These are phyloP conservation scores for Ceyx melanurus DNA, from an alignment of 2,113 vertebrate genomes.

Conservation along the genomic window DNA sequence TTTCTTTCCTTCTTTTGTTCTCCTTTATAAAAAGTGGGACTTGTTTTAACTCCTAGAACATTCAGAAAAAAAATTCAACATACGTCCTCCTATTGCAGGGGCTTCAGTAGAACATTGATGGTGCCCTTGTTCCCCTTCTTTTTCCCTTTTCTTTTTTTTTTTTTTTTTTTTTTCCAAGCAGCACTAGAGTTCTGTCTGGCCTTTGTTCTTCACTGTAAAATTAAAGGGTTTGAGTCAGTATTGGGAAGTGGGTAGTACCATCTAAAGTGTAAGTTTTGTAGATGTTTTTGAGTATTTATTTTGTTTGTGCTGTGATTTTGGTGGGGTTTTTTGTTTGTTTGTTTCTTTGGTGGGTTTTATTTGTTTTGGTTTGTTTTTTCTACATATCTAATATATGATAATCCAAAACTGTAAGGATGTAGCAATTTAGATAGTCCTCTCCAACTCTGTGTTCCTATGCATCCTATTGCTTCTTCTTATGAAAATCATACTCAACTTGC, in stretches of 20 bases:
- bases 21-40: background rate
- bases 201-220: background rate
- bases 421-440: background rate
- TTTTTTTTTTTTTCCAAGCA: background rate
- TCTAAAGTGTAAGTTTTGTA: background rate
- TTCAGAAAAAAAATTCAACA: background rate
- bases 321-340: background rate
- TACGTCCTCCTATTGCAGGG: background rate
- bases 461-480: background rate
- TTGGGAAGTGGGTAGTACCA: background rate
- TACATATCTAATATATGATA: background rate
- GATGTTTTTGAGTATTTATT: too few species aligned
- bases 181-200: background rate
- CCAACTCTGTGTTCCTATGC: background rate
- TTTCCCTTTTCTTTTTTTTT: background rate
- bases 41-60: background rate
- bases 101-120: background rate
- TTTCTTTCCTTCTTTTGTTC: conserved; percentile 20
- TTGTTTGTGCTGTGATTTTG: too few species aligned
- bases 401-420: background rate
- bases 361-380: too few species aligned
- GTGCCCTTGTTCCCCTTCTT: background rate
- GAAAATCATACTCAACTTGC: background rate
- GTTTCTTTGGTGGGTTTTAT: too few species aligned
- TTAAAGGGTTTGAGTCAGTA: background rate